Conservation (phyloP, 1,140 invertebrate species). For the Pseudobourletiella spinata region DNA sequence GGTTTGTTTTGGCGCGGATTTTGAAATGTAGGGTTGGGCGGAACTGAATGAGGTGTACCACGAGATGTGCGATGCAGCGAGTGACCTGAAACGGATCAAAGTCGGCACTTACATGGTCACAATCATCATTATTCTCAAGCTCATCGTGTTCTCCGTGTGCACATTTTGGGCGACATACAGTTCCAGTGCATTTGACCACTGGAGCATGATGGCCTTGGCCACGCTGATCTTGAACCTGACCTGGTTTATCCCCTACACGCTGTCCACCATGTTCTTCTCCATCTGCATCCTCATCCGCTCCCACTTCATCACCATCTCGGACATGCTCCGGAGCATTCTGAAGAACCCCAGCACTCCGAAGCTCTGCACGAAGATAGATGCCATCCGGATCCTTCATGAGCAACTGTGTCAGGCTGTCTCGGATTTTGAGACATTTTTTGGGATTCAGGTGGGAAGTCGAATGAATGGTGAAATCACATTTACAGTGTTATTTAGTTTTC, state of each 20-base stretch:
- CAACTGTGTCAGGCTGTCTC: conserved; percentile 24
- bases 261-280: conserved; percentile 26
- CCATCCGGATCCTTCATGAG: conserved; percentile 27
- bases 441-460: conserved; percentile 17
- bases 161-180: conserved; percentile 1
- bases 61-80: conserved; percentile 21
- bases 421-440: conserved; percentile 30
- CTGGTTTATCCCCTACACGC: conserved; percentile 14
- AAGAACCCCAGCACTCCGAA: conserved; percentile 7
- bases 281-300: conserved; percentile 27
- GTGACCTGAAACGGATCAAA: conserved; percentile 23
- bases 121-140: conserved; percentile 4
- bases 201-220: conserved; percentile 5
- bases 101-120: conserved; percentile 14
- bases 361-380: conserved; percentile 23
- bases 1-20: too few species aligned
- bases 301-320: conserved; percentile 25
- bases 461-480: not conserved
- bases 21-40: conserved; percentile 23
- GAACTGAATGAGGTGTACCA: conserved; percentile 25
- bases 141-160: conserved; percentile 10
- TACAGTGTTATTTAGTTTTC: not conserved
- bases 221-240: conserved; percentile 15
- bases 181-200: conserved; percentile 7
- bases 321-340: conserved; percentile 23